Evolutionary conservation across 2,888 invertebrate genomes (phyloP), one percentile per base, ranked within the genome.

Genomic region (Microctonus brassicae): DNA sequence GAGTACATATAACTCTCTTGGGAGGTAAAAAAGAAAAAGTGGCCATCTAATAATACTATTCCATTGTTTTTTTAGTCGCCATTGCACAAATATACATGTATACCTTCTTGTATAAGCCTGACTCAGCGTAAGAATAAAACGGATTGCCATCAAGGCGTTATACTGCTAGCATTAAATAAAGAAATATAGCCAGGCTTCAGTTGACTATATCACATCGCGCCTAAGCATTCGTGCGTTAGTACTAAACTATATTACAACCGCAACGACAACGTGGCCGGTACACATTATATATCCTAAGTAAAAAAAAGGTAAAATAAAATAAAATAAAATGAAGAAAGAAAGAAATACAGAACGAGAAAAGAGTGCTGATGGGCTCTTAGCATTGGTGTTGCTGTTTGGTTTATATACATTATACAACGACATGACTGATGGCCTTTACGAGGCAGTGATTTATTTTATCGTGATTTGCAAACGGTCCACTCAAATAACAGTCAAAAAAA

Each of bases 381-480:
- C 69, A n/a, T 68, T 47, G 64, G 47, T 72, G 76, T 75, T 3
- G 29, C 29, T 29, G 7, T 29, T 29, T 29, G 29, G 29, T 29
- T 29, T 29, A 29, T 29, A 29, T 7, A 64, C 68, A 75, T 5
- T 29, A 29, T 7, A 64, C 68, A 75, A 67, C 72, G 69, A 73
- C 79, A 79, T 83, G 83, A 83, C 83, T 82, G 83, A 83, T 83
- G 75, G 80, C 75, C 83, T 85, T 85, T 84, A 84, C 84, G 85
- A 85, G 83, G 75, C 76, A 69, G 82, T 83, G 85, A 86, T 86
- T 86, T 85, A 84, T 83, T 83, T 84, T 85, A 86, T 84, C 80
- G 79, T 76, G 79, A 22, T 53, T 34, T 22, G 22, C 34, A 55
- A 77, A 79, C 81, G 76, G 76, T 6, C 72, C 78, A 78, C 79